Percentiles rank a stretch among this genome's conserved stretches.
Evolutionary conservation across 2,113 vertebrate species (phyloP).

Genomic region (Orthochromis malagaraziensis): DNA sequence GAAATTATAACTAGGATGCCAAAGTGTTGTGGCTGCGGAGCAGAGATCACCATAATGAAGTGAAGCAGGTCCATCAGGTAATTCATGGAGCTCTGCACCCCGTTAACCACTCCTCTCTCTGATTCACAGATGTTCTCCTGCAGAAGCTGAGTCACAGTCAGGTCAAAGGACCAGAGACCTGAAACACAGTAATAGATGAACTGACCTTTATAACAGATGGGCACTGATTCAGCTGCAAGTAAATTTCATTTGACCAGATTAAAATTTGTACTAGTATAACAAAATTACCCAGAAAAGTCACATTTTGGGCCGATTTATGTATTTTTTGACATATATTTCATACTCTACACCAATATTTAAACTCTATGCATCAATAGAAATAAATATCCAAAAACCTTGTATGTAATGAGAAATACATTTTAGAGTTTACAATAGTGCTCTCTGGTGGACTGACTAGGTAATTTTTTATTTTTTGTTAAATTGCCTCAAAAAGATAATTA

Average conservation of each 20-base stretch:
- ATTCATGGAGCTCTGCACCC: conserved; percentile 79
- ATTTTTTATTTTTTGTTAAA: background rate
- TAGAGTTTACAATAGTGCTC: background rate
- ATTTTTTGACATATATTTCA: background rate
- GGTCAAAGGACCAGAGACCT: conserved; percentile 77
- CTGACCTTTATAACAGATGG: background rate
- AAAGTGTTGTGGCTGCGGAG: conserved; percentile 67
- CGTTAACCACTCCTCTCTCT: conserved; percentile 70
- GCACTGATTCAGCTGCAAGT: background rate
- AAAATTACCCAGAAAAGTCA: background rate
- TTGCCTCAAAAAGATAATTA: background rate
- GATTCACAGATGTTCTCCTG: conserved; percentile 76
- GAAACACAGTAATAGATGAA: background rate
- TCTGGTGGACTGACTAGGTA: background rate
- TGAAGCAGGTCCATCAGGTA: conserved; percentile 76
- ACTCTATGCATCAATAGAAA: background rate
- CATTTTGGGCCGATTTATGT: background rate
- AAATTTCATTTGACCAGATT: background rate
- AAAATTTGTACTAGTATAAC: background rate
- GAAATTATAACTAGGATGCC: conserved; percentile 71
- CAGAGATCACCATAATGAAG: conserved; percentile 72
- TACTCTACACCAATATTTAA: background rate
- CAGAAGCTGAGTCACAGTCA: conserved; percentile 73
- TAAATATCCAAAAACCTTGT: background rate
- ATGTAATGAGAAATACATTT: background rate